phyloP scores from a whole-genome alignment of 2,797 vertebrate genomes.

The Emys orbicularis region DNA sequence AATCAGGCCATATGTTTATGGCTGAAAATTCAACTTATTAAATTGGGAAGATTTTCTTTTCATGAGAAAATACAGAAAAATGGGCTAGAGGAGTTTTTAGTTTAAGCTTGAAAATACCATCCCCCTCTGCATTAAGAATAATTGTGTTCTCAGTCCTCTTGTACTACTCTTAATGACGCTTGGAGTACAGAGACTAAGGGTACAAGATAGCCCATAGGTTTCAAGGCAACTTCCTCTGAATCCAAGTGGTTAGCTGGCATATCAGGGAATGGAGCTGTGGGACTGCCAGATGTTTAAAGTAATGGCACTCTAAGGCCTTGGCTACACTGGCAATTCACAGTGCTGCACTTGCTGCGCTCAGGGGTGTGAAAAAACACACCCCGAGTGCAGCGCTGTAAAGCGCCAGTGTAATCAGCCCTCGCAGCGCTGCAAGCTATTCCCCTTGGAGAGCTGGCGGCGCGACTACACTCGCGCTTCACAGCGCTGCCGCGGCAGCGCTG shows the following conservation, averaged over 20 bases:
- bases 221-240: neutral
- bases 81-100: neutral
- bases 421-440: too few relatives aligned
- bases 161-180: neutral
- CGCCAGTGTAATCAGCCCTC: too few relatives aligned
- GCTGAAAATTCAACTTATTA: neutral
- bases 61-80: neutral
- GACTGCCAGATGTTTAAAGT: neutral
- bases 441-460: too few relatives aligned
- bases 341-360: too few relatives aligned
- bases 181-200: neutral
- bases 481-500: too few relatives aligned
- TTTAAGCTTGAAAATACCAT: neutral
- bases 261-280: neutral
- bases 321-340: too few relatives aligned
- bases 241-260: neutral
- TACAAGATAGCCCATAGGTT: too few relatives aligned
- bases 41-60: neutral
- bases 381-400: too few relatives aligned
- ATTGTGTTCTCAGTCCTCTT: neutral
- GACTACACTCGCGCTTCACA: too few relatives aligned
- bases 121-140: neutral
- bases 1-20: neutral
- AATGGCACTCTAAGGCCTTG: neutral
- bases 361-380: too few relatives aligned